Conservation (phyloP, 2,797 vertebrate species). For the Cygnus olor region DNA sequence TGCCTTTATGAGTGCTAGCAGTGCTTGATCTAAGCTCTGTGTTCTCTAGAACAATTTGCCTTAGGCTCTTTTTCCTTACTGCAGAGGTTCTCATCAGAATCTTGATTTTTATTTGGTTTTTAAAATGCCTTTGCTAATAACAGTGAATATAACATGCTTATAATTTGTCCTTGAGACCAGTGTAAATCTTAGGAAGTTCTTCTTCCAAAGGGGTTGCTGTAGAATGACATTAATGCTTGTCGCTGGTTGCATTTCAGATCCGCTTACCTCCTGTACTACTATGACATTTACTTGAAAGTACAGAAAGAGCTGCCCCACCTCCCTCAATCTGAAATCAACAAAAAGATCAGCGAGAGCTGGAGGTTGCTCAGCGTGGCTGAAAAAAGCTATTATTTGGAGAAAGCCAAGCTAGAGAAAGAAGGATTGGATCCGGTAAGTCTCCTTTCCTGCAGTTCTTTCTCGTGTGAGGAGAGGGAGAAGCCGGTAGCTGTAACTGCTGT, state of each 20-base stretch:
- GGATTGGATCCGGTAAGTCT: constrained; percentile 88
- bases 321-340: constrained; percentile 98
- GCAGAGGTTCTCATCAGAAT: background rate
- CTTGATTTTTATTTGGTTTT: background rate
- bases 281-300: constrained; percentile 94
- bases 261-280: constrained; percentile 97
- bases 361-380: constrained; percentile 94
- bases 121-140: background rate
- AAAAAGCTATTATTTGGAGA: constrained; percentile 95
- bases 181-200: background rate
- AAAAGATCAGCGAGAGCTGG: constrained; percentile 98
- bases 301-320: constrained; percentile 92
- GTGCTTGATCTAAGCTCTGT: background rate
- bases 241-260: constrained; percentile 81
- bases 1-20: background rate
- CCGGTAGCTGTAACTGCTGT: background rate
- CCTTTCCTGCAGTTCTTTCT: background rate
- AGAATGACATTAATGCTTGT: background rate
- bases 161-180: background rate
- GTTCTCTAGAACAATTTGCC: background rate
- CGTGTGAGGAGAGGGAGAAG: background rate
- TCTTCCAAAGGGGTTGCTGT: background rate
- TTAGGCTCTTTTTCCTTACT: background rate
- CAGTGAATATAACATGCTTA: background rate
- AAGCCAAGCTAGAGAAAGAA: constrained; percentile 92